A percentile compares a stretch with the other conserved stretches of the same genome.
These are phyloP conservation scores for Struthidea cinerea DNA, from an alignment of 2,113 vertebrate species.

Conservation along the genomic window DNA sequence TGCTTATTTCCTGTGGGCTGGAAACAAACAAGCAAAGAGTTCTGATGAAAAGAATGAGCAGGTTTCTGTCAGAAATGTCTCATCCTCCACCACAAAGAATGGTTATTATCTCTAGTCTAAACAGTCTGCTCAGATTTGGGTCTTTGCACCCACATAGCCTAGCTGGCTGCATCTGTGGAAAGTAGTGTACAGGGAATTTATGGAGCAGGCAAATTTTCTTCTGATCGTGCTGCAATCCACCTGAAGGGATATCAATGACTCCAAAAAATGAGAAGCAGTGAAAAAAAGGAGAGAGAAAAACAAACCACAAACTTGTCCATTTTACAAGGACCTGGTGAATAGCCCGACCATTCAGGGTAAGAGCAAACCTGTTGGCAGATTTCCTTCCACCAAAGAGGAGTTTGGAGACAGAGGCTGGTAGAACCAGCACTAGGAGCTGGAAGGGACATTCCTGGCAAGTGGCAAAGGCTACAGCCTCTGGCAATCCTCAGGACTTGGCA, in stretches of 20 bases:
- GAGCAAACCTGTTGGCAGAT: neutral
- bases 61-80: neutral
- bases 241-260: neutral
- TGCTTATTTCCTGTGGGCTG: neutral
- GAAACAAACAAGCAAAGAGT: slow-evolving; percentile 2
- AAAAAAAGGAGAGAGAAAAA: neutral
- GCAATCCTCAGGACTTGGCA: neutral
- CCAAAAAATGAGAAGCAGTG: neutral
- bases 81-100: neutral
- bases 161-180: neutral
- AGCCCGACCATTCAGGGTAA: fast-evolving
- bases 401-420: neutral
- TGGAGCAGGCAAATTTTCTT: neutral
- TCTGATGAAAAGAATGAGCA: neutral
- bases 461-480: neutral
- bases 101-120: neutral
- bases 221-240: neutral
- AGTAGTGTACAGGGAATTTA: fast-evolving
- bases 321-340: neutral
- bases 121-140: neutral
- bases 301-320: neutral
- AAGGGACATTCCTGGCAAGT: neutral
- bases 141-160: neutral
- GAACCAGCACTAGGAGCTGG: neutral
- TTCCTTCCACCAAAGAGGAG: neutral